phyloP scores from a whole-genome alignment of 2,113 vertebrate genomes.

The Atlantisia rogersi region DNA sequence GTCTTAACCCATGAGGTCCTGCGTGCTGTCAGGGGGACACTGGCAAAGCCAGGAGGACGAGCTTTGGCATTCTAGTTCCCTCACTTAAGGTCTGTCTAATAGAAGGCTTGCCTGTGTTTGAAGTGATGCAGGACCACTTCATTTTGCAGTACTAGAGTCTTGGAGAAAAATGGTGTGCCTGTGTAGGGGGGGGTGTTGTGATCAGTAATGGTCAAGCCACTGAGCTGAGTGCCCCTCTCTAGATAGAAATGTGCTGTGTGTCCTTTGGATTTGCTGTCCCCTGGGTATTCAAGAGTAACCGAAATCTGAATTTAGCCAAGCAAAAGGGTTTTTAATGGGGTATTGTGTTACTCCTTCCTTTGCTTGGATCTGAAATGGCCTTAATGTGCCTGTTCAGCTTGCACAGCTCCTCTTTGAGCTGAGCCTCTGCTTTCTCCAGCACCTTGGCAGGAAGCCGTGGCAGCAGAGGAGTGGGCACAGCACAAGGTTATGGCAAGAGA shows the following conservation, averaged over 20 bases:
- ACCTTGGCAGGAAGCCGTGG: background rate
- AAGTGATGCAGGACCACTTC: background rate
- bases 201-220: background rate
- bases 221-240: background rate
- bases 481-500: accelerated
- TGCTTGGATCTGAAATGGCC: background rate
- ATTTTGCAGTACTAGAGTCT: background rate
- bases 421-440: background rate
- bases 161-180: background rate
- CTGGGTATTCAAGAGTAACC: background rate
- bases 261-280: background rate
- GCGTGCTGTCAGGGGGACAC: background rate
- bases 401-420: background rate
- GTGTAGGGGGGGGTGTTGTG: background rate
- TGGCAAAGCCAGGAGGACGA: background rate
- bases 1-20: background rate
- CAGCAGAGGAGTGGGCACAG: background rate
- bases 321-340: background rate
- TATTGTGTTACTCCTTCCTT: background rate
- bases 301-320: background rate
- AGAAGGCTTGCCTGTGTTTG: background rate
- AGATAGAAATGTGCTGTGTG: background rate
- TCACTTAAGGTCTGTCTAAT: background rate
- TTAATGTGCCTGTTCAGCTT: background rate
- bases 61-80: background rate